A percentile compares a stretch with the other conserved stretches of the same genome.
Evolutionary conservation across 2,888 invertebrate species (phyloP).

Genomic region (Drosophila histrio): DNA sequence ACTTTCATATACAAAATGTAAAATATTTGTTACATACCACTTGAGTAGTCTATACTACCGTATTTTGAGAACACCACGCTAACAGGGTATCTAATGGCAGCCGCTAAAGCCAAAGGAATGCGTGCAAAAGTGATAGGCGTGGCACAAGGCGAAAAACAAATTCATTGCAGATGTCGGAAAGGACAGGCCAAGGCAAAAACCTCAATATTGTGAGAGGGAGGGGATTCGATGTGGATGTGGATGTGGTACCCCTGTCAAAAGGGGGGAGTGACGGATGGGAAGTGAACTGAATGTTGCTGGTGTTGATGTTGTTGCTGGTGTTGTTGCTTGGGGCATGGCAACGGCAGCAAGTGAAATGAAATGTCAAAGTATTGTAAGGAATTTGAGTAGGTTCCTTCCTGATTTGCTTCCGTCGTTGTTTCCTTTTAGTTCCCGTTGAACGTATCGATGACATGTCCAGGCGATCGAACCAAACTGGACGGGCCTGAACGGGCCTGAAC

Average conservation of each 20-base stretch:
- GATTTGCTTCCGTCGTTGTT: conserved; percentile 56
- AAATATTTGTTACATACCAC: not conserved
- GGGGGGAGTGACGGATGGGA: not conserved
- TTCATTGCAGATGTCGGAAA: conserved; percentile 58
- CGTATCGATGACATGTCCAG: conserved; percentile 36
- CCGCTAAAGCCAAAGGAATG: conserved; percentile 23
- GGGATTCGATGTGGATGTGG: not conserved
- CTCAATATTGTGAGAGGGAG: not conserved
- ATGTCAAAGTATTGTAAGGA: conserved; percentile 60
- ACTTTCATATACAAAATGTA: too few relatives aligned
- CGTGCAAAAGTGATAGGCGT: conserved; percentile 32
- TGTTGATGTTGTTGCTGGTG: conserved; percentile 7
- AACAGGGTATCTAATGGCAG: conserved; percentile 15
- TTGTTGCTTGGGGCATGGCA: conserved; percentile 5
- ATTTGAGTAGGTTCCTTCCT: conserved; percentile 54
- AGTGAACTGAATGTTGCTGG: conserved; percentile 7
- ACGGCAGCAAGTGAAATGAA: conserved; percentile 45
- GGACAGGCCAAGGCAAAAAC: not conserved
- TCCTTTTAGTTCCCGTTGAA: conserved; percentile 22
- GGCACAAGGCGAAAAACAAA: conserved; percentile 42
- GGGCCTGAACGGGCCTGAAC: not conserved
- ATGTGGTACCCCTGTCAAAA: conserved; percentile 7
- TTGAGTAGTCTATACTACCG: not conserved
- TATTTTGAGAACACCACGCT: not conserved
- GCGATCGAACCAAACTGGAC: not conserved